These are phyloP conservation scores for Crocuta crocuta DNA, from an alignment of 2,113 vertebrate genomes.

Conservation along the genomic window DNA sequence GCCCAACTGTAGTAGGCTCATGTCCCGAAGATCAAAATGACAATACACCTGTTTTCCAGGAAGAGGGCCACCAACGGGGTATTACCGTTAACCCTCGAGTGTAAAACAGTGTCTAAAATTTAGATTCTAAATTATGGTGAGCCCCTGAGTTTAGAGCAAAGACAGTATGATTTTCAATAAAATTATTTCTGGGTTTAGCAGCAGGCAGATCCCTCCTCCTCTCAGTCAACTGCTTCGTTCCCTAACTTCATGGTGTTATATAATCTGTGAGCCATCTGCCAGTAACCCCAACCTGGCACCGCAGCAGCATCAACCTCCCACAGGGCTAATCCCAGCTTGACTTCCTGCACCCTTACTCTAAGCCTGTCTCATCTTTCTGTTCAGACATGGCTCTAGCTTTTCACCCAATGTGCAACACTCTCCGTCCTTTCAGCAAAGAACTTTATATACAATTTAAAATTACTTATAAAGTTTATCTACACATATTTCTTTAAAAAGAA, in stretches of 20 bases:
- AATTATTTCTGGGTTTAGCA: constrained; percentile 20
- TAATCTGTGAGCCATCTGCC: constrained; percentile 27
- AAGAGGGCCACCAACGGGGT: neutral
- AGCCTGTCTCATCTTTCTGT: neutral
- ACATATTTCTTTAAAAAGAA: neutral
- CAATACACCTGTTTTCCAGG: neutral
- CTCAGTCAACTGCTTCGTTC: neutral
- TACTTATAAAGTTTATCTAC: neutral
- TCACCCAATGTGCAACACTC: neutral
- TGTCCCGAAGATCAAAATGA: neutral
- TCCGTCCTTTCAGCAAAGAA: neutral
- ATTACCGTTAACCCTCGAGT: neutral
- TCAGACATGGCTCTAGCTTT: neutral
- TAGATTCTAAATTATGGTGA: neutral
- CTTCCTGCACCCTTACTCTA: neutral
- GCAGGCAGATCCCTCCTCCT: neutral
- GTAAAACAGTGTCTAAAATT: neutral
- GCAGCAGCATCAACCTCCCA: neutral
- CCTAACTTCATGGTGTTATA: neutral
- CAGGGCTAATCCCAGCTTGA: constrained; percentile 18
- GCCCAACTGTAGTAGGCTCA: neutral
- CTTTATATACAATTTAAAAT: neutral
- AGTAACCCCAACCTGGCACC: neutral
- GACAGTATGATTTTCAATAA: neutral
- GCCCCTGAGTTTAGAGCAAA: neutral